Evolutionary conservation across 2,113 vertebrate species (phyloP).

Genomic region (Ageneiosus marmoratus): DNA sequence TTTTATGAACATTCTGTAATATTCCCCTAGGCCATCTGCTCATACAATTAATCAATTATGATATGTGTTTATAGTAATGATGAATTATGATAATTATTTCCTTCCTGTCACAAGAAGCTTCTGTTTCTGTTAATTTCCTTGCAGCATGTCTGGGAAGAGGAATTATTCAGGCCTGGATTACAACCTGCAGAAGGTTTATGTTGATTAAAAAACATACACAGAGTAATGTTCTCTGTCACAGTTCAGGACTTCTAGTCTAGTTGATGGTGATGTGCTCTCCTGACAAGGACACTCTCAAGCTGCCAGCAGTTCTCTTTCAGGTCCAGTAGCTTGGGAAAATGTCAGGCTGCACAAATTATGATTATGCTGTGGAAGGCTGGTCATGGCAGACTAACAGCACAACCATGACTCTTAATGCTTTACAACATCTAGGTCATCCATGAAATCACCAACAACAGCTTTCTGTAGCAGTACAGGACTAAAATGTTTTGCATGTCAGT

Average conservation of each 20-base stretch:
- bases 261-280: conserved; percentile 19
- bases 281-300: conserved; percentile 39
- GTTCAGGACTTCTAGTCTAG: conserved; percentile 11
- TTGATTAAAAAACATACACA: not conserved
- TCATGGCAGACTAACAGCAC: conserved; percentile 6
- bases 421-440: conserved; percentile 21
- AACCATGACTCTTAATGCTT: not conserved
- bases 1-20: not conserved
- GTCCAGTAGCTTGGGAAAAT: conserved; percentile 31
- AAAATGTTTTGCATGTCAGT: conserved; percentile 12
- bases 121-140: conserved; percentile 7
- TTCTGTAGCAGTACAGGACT: not conserved
- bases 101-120: conserved; percentile 8
- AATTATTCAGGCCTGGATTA: conserved; percentile 1
- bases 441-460: conserved; percentile 26
- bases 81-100: conserved; percentile 31
- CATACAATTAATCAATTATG: conserved; percentile 7
- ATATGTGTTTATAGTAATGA: conserved; percentile 29
- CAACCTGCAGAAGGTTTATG: conserved; percentile 9
- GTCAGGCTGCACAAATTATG: conserved; percentile 30
- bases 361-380: conserved; percentile 5
- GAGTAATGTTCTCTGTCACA: conserved; percentile 27
- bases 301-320: conserved; percentile 33
- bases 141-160: not conserved
- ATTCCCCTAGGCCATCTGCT: conserved; percentile 11